Base-by-base conservation (phyloP, 1,140 invertebrate genomes). In the Saccostrea glomerata region DNA sequence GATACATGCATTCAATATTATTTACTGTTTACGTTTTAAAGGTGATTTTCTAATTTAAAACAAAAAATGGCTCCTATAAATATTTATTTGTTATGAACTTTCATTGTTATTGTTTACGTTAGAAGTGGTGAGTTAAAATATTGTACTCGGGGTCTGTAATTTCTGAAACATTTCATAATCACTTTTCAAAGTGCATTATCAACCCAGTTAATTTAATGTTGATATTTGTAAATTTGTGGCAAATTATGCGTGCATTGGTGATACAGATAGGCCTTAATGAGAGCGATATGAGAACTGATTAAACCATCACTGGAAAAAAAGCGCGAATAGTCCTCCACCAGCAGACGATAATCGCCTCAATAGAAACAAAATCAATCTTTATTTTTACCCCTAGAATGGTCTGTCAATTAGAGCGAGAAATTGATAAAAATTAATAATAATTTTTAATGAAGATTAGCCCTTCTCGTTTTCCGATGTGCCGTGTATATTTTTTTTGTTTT, bases 141-240 rank as follows among this genome's bases (percentile, higher is more conserved):
- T 63, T 63, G n/a, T 63, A 63, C 58, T 63, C 58, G 70, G 66
- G 70, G 23, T 30, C 20, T 30, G 70, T 77, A 77, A 30, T 77
- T 23, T 77, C 70, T 77, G 25, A 77, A 77, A 77, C 23, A 84
- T 36, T 84, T 54, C 47, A 84, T 54, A 54, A 84, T 84, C 82
- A 36, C n/a, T 84, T 17, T 56, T 84, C 40, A 84, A 84, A 84
- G 40, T 84, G 82, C 20, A 56, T 84, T 84, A 84, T 84, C 82
- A 84, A 30, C 17, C 82, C 47, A 54, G 40, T 23, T 56, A 54
- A 56, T 84, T 84, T 84, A 55, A 84, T 84, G 82, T 84, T 84
- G 82, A 84, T 84, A 84, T 55, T 84, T 77, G 55, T 56, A 84
- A 84, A 84, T 84, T 84, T 84, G 82, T 84, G 47, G 40, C 82